Evolutionary conservation across 2,797 vertebrate species (phyloP), one percentile per base, ranked within the genome.

Genomic region (Denticeps clupeoides): DNA sequence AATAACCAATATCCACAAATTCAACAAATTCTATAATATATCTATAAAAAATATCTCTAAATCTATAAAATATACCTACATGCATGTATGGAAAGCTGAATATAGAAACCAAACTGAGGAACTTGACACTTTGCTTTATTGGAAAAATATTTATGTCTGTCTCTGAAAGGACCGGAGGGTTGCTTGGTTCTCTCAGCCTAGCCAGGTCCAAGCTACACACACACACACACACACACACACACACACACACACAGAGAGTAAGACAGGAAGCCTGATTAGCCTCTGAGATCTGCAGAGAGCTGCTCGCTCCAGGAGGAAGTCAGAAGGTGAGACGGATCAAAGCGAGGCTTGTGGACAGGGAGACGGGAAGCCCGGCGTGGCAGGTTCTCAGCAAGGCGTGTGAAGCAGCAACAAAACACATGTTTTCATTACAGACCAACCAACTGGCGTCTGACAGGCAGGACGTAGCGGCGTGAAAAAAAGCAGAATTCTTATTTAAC

Each of bases 301-400:
- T 44, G 65, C 67, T 75, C 73, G 75, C 82, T 81, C 70, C 63
- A 82, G 81, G 80, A 82, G 65, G n/a, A 77, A 73, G 78, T 81
- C 81, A 83, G 67, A 75, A 74, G 82, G 79, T 76, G 56, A 67
- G 62, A 68, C 66, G 81, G 83, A 87, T 85, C 83, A 85, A 87
- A 85, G 83, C 74, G 45, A 71, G 58, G 80, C 84, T 80, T 76
- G 76, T 73, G 80, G 82, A 82, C 67, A 81, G 65, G 71, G 60
- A 56, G 45, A 55, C 33, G 37, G 43, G 50, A 52, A 78, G 75
- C 77, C 80, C 81, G 76, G 78, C 79, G 62, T 73, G 84, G 81
- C 81, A 81, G 63, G 74, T 83, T 79, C 77, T 67, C 70, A 78
- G 38, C 35, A 47, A 61, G 77, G 75, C 78, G 79, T 63, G 73